Base-by-base conservation (phyloP, 30 jellyfish, hydroid and myxozoan genomes). In the Cassiopea andromeda region DNA sequence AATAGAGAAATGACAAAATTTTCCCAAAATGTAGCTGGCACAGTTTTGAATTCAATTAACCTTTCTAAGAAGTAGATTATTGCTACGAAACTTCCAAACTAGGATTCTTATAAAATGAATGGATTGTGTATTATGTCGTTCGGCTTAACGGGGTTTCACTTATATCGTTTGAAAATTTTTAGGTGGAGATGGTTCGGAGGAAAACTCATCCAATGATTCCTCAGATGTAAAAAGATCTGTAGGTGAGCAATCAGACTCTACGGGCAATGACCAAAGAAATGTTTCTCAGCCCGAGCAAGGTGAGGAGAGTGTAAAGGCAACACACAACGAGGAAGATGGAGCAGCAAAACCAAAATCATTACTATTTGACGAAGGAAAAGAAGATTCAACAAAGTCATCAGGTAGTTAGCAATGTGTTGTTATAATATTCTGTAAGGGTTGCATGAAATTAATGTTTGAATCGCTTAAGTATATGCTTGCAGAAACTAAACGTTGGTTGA, bases 181-280 rank as follows among this genome's bases (percentile, higher is more conserved):
- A 70, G 49, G 79, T 10, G 48, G 47, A 70, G 79, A 70, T 70
- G 79, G 16, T 19, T 70, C 38, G 15, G 79, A 70, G 27, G 79
- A 70, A 7, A 38, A 4, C 15, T 13, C 50, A 7, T 70, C 79
- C n/a, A 70, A 10, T 70, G 79, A 70, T 1, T 70, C 7, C 79
- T 70, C 79, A 70, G 50, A 16, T 27, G 79, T 19, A 43, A 70
- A 70, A 16, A n/a, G 79, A 70, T 15, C 10, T 8, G 7, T 2
- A 0, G 50, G n/a, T 70, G 79, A 70, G 38, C 38, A 27, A 27
- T 27, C 38, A 64, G 19, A 16, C 5, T 13, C 19, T 64, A 5
- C 1, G 0, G 15, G 27, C 73, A 16, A 64, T 4, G 73, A 64
- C 8, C 8, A 9, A 2, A 64, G 43, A 0, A 64, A 7, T 64